phyloP scores from a whole-genome alignment of 2,888 invertebrate species.

The Volucella bombylans region DNA sequence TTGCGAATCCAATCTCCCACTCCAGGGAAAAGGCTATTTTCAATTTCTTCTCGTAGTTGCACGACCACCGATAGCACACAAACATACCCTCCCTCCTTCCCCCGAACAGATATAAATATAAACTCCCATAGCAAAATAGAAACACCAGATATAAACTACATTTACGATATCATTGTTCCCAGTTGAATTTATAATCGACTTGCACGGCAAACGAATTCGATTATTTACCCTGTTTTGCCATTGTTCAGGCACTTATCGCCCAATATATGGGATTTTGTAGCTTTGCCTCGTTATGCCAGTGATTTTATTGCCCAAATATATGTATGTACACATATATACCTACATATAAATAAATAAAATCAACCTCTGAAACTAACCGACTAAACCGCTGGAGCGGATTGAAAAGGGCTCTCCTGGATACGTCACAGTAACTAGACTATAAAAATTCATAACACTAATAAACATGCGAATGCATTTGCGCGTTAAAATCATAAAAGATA shows the following conservation, averaged over 20 bases:
- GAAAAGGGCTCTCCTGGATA: constrained; percentile 31
- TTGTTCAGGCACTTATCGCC: constrained; percentile 56
- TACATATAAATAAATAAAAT: constrained; percentile 12
- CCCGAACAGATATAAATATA: constrained; percentile 22
- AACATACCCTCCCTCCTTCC: neutral
- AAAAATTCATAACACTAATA: constrained; percentile 60
- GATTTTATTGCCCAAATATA: constrained; percentile 42
- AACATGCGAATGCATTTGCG: constrained; percentile 59
- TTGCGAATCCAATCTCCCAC: neutral
- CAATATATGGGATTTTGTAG: constrained; percentile 44
- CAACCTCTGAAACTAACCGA: constrained; percentile 4
- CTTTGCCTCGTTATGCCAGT: constrained; percentile 44
- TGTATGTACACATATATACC: neutral
- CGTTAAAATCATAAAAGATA: constrained; percentile 41
- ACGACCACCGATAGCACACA: constrained; percentile 23
- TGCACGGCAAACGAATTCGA: constrained; percentile 43
- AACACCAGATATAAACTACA: constrained; percentile 58
- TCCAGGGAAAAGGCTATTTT: neutral
- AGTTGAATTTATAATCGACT: constrained; percentile 55
- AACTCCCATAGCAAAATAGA: constrained; percentile 37
- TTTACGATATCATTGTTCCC: constrained; percentile 65
- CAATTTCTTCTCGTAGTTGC: constrained; percentile 15
- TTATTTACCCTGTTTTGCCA: constrained; percentile 52
- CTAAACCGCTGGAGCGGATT: constrained; percentile 15
- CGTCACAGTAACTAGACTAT: constrained; percentile 22